Base-by-base conservation (phyloP, 2,888 invertebrate species). In the Fragum fragum region DNA sequence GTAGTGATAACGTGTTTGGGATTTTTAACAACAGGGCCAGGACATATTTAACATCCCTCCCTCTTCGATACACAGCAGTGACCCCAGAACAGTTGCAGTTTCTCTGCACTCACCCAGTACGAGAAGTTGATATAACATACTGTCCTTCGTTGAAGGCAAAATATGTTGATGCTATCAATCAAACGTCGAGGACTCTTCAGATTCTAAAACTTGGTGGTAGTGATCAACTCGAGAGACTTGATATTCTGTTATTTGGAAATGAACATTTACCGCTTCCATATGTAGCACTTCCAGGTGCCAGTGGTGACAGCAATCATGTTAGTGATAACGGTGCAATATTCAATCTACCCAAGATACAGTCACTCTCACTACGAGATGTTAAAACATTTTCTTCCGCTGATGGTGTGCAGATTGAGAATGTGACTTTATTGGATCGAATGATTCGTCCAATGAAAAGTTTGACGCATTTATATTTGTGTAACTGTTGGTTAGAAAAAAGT, bases 111-210 rank as follows among this genome's bases (percentile, higher is more conserved):
- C 98, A 98, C 94, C 96, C 96, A 86, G 95, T 97, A 53, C 95
- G 95, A 18, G 97, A 97, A 85, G 95, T 98, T 68, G 97, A 97
- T 88, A 95, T 98, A 85, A 96, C 96, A 76, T 96, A 97, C 90
- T 97, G 97, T 93, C 95, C 96, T 83, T 95, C 96, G 85, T 95
- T 98, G 61, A 79, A 77, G 26, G 74, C 77, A 18, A 71, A 83
- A 21, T 86, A 76, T 78, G 72, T 86, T 3, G 70, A 74, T 16
- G 79, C 81, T 23, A 79, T 86, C 6, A 86, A 86, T 26, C 79
- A 81, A 63, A 70, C 83, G 92, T 96, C 97, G 52, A 95, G 96
- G 81, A 96, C 96, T 91, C 95, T 98, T 74, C 95, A 96, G 73
- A 96, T 96, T 0, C 94, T 98, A 21, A 96, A 96, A 88, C 95